These are phyloP conservation scores for Campopleginae sp. DNA, from an alignment of 2,888 invertebrate species.

Conservation along the genomic window DNA sequence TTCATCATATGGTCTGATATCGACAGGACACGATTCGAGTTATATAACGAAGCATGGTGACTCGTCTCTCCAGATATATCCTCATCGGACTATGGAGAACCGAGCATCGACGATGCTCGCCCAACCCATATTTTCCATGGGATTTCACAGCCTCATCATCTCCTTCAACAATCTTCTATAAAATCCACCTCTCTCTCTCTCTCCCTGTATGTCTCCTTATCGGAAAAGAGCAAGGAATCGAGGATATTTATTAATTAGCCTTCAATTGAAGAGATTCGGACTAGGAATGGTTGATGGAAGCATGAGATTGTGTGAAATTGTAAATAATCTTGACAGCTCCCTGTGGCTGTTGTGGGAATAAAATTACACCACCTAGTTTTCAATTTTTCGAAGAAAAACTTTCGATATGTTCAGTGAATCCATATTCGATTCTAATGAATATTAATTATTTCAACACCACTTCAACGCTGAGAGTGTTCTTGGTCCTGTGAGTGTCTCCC, in stretches of 20 bases:
- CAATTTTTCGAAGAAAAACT: background rate
- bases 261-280: background rate
- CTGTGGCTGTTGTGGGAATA: background rate
- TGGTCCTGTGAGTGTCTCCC: no score
- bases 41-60: conserved; percentile 24
- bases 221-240: background rate
- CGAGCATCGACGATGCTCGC: conserved; percentile 26
- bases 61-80: conserved; percentile 16
- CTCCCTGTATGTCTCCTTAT: no score
- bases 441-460: background rate
- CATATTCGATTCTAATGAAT: background rate
- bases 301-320: conserved; percentile 1
- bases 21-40: conserved; percentile 30
- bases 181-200: conserved; percentile 15
- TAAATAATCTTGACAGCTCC: background rate
- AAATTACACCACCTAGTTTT: background rate
- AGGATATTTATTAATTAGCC: background rate
- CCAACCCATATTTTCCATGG: conserved; percentile 66
- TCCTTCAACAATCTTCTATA: conserved; percentile 40
- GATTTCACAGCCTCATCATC: conserved; percentile 48
- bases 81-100: conserved; percentile 17
- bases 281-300: background rate
- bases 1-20: background rate
- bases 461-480: no score
- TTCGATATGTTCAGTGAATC: background rate